Base-by-base conservation (phyloP, 2,888 invertebrate species). In the Crepidodera aurea region DNA sequence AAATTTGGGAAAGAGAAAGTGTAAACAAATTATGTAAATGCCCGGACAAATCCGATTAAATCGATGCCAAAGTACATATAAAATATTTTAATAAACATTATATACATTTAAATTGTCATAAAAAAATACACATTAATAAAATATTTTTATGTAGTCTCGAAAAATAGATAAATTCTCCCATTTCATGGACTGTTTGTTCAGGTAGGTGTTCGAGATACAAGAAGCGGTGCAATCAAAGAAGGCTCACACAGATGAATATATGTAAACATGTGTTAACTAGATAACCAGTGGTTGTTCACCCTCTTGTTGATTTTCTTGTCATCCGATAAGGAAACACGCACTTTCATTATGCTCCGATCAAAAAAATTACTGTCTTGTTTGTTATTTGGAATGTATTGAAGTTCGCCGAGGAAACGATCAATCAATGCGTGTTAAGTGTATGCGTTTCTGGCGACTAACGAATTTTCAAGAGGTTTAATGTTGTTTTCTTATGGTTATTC, bases 241-340 rank as follows among this genome's bases (percentile, higher is more conserved):
- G 51, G 55, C 53, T 64, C 68, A 67, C 64, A 71, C 64, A 69
- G 68, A 69, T 70, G 69, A 71, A 70, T 73, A 72, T 67, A 65
- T 74, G 73, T 74, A 74, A 73, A 74, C 73, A 72, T 66, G 71
- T 73, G 73, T 72, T 71, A 57, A 67, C 58, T 57, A 73, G 73
- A 73, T 71, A 70, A 70, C 69, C 67, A 63, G 72, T 73, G 69
- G 72, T 72, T 71, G 64, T 68, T 66, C 66, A 67, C 64, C 69
- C 66, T 65, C 62, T 12, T 70, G 69, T 71, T 71, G 69, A 67
- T 68, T 65, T 66, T 66, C 66, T 61, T 67, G 66, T 67, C 65
- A 60, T 48, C 37, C 67, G 68, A 68, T 68, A 68, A 68, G 66
- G 55, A 65, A 68, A 68, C 68, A 68, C 62, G 66, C 59, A 66